Evolutionary conservation across 2,113 vertebrate genomes (phyloP).

Genomic region (Zosterops borbonicus): DNA sequence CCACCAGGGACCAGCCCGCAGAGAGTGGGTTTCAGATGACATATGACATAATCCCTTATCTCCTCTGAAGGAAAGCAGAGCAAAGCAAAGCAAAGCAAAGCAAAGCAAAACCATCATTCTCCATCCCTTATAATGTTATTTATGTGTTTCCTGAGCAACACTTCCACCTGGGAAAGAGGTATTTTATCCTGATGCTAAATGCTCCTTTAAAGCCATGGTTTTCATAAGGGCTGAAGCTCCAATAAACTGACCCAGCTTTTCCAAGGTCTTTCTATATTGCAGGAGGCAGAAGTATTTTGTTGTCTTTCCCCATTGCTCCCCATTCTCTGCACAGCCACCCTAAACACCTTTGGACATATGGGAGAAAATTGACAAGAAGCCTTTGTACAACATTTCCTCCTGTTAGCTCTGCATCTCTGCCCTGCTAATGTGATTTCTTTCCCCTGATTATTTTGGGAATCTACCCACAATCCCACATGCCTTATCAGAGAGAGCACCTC

Average conservation of each 20-base stretch:
- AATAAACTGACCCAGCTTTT: neutral
- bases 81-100: neutral
- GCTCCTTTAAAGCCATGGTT: neutral
- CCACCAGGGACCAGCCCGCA: accelerated
- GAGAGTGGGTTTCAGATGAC: too few relatives aligned
- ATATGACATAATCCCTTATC: too few relatives aligned
- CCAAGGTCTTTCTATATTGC: neutral
- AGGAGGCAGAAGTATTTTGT: neutral
- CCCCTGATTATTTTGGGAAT: neutral
- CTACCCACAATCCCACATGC: neutral
- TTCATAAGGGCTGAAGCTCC: neutral
- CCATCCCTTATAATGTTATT: neutral
- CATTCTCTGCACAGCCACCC: too few relatives aligned
- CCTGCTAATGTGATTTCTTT: neutral
- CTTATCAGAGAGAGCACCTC: neutral
- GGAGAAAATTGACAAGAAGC: neutral
- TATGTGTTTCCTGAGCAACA: neutral
- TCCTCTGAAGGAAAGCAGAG: neutral
- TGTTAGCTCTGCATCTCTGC: neutral
- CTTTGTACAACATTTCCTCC: neutral
- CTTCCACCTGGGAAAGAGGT: neutral
- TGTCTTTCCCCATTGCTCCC: neutral
- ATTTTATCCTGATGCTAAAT: neutral
- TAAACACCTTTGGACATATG: neutral
- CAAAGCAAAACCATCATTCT: neutral